Conservation (phyloP, 2,797 vertebrate species). For the Merluccius polli region DNA sequence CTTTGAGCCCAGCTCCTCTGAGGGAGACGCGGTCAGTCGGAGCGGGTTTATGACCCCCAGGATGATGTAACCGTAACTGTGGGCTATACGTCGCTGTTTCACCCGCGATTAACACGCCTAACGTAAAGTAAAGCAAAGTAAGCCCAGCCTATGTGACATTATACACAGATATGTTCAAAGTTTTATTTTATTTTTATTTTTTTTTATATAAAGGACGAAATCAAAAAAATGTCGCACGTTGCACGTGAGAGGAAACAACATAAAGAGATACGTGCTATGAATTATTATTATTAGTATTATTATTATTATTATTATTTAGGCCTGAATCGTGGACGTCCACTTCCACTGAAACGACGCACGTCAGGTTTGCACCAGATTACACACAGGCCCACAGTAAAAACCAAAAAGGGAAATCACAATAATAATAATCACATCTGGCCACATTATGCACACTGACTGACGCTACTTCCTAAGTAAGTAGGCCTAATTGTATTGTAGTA, state of each 20-base stretch:
- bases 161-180: neutral
- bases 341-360: neutral
- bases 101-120: neutral
- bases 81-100: neutral
- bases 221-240: neutral
- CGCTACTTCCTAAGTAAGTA: too few species aligned
- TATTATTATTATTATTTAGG: too few species aligned
- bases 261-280: neutral
- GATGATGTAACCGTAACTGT: neutral
- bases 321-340: neutral
- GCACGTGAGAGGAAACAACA: neutral
- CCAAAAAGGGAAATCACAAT: too few species aligned
- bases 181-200: neutral
- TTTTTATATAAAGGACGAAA: neutral
- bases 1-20: too few species aligned
- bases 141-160: neutral
- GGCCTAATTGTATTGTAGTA: too few species aligned
- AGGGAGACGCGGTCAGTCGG: neutral
- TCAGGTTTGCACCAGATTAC: neutral
- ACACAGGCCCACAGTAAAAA: neutral
- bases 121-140: neutral
- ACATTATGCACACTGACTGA: too few species aligned
- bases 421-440: too few species aligned
- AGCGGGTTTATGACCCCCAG: neutral
- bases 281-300: too few species aligned